Evolutionary conservation across 1,140 invertebrate genomes (phyloP).

Genomic region (Cylas formicarius): DNA sequence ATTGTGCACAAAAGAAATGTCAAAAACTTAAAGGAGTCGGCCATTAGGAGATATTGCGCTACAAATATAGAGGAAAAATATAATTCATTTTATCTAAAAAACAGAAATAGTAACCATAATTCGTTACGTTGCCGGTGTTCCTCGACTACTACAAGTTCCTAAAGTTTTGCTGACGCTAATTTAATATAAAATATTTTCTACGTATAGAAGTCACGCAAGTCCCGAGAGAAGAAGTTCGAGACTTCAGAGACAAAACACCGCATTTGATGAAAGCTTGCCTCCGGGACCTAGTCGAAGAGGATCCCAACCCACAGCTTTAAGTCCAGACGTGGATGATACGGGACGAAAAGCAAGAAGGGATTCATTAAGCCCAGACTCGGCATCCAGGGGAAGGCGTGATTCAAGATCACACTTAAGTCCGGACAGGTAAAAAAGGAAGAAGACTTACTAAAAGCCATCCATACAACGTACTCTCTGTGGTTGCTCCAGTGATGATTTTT

Average conservation of each 20-base stretch:
- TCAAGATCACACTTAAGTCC: conserved; percentile 72
- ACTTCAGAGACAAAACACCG: conserved; percentile 75
- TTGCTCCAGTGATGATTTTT: too few species aligned
- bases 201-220: conserved; percentile 47
- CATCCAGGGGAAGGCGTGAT: conserved; percentile 62
- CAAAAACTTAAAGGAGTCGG: too few species aligned
- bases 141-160: conserved; percentile 35
- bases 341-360: conserved; percentile 70
- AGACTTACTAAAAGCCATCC: too few species aligned
- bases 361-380: conserved; percentile 81
- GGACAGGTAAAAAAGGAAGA: conserved; percentile 50
- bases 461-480: too few species aligned
- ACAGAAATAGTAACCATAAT: too few species aligned
- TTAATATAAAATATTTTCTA: conserved; percentile 21
- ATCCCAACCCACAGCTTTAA: conserved; percentile 70
- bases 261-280: conserved; percentile 77
- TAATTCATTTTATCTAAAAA: too few species aligned
- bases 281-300: conserved; percentile 57
- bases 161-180: neutral
- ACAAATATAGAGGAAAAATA: too few species aligned
- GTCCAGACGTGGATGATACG: conserved; percentile 59
- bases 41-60: too few species aligned
- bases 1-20: too few species aligned
- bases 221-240: conserved; percentile 64
- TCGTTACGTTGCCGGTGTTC: neutral